Percentiles rank a stretch among this genome's conserved stretches.
Conservation (phyloP, 2,888 invertebrate species). For the Notodonta dromedarius region DNA sequence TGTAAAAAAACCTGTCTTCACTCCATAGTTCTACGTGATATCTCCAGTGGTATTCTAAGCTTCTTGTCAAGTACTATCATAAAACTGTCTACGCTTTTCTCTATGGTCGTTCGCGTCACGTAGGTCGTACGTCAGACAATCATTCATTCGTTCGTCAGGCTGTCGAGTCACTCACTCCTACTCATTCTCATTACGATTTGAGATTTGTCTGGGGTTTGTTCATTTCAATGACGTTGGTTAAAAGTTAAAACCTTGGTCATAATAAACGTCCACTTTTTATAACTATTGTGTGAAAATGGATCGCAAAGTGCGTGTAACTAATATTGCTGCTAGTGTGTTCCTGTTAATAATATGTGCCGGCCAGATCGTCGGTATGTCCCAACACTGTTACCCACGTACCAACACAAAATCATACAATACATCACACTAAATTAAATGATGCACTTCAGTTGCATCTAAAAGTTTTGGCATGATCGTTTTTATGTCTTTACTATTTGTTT, state of each 20-base stretch:
- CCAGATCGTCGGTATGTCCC: slow-evolving; percentile 48
- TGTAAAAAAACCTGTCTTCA: no score
- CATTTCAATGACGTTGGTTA: slow-evolving; percentile 42
- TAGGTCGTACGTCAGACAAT: no score
- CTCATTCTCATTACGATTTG: neutral
- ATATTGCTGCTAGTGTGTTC: slow-evolving; percentile 38
- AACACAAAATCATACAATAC: slow-evolving; percentile 32
- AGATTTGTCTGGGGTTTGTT: neutral
- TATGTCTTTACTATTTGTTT: neutral
- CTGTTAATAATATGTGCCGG: slow-evolving; percentile 40
- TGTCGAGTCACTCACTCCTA: neutral
- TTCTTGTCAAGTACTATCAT: no score
- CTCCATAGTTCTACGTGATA: no score
- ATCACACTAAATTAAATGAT: slow-evolving; percentile 14
- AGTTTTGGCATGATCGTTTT: neutral
- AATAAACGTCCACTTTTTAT: slow-evolving; percentile 31
- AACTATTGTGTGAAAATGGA: slow-evolving; percentile 50
- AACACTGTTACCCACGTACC: slow-evolving; percentile 31
- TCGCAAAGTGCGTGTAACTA: slow-evolving; percentile 51
- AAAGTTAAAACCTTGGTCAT: slow-evolving; percentile 21
- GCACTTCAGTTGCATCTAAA: neutral
- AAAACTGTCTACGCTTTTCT: no score
- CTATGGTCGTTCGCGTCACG: no score
- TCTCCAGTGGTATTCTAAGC: no score
- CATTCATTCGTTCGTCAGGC: no score